These are phyloP conservation scores for Alloplasta piceator DNA, from an alignment of 2,888 invertebrate species.

Conservation along the genomic window DNA sequence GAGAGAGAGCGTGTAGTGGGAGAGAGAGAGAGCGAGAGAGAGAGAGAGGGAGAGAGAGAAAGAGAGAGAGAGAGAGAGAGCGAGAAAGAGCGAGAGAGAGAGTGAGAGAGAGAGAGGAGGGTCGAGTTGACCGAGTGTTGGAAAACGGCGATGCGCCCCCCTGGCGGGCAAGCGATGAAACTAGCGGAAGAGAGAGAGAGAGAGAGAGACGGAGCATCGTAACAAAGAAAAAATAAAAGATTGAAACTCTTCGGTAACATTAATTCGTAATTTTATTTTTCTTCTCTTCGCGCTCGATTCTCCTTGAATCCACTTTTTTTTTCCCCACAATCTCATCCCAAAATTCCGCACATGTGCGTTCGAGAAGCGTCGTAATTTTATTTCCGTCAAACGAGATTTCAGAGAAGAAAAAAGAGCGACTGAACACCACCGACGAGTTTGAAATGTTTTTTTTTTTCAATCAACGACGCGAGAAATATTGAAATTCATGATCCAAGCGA, in stretches of 20 bases:
- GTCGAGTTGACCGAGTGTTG: constrained; percentile 38
- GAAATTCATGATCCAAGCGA: too few species aligned
- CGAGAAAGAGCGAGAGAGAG: constrained; percentile 69
- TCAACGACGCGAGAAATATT: too few species aligned
- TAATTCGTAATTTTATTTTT: constrained; percentile 43
- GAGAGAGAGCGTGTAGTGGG: too few species aligned
- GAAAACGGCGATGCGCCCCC: constrained; percentile 47
- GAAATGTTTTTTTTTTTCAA: too few species aligned
- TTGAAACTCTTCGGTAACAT: constrained; percentile 34
- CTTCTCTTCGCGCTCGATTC: constrained; percentile 24
- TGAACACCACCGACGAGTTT: too few species aligned
- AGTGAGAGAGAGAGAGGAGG: constrained; percentile 37
- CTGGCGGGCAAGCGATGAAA: constrained; percentile 36
- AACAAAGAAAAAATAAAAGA: constrained; percentile 55
- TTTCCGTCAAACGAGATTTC: constrained; percentile 18
- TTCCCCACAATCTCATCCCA: constrained; percentile 21
- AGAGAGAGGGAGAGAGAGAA: constrained; percentile 6
- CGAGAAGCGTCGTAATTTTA: not conserved
- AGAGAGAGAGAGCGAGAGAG: constrained; percentile 58
- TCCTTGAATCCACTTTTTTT: constrained; percentile 40
- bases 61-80: constrained; percentile 36
- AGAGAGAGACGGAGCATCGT: constrained; percentile 21
- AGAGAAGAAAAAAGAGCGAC: too few species aligned
- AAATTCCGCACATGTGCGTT: not conserved
- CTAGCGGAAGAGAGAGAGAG: constrained; percentile 31